Percentiles rank a stretch among this genome's conserved stretches.
These are phyloP conservation scores for Phoronis australis DNA, from an alignment of 2,888 invertebrate species.

Conservation along the genomic window DNA sequence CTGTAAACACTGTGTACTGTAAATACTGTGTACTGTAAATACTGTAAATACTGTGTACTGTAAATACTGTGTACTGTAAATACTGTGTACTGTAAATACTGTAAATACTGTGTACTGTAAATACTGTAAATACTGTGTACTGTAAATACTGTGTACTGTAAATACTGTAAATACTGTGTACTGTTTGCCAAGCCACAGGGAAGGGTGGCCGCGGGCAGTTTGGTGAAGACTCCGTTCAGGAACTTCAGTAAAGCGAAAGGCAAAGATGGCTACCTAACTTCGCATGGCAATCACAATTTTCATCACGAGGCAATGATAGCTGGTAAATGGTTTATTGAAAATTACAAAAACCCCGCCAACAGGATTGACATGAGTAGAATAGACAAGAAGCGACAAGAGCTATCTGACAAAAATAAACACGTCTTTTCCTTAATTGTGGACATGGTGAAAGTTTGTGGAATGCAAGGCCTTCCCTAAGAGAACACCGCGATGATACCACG, in stretches of 20 bases:
- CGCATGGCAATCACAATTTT: not conserved
- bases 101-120: no score
- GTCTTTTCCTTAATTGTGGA: not conserved
- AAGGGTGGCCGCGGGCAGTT: not conserved
- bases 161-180: no score
- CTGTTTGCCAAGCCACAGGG: not conserved
- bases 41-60: no score
- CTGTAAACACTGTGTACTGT: no score
- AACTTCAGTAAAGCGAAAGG: not conserved
- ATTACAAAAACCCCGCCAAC: not conserved
- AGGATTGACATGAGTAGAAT: not conserved
- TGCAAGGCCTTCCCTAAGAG: not conserved
- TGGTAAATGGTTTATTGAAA: not conserved
- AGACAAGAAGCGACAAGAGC: not conserved
- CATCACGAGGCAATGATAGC: no score
- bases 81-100: no score
- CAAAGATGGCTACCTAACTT: not conserved
- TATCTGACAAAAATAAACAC: not conserved
- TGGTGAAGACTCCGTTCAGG: not conserved
- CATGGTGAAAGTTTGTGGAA: not conserved
- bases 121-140: no score
- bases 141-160: no score
- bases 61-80: no score
- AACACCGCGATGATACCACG: not conserved
- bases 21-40: no score